These are phyloP conservation scores for Lithobates pipiens DNA, from an alignment of 2,797 vertebrate genomes.

Conservation along the genomic window DNA sequence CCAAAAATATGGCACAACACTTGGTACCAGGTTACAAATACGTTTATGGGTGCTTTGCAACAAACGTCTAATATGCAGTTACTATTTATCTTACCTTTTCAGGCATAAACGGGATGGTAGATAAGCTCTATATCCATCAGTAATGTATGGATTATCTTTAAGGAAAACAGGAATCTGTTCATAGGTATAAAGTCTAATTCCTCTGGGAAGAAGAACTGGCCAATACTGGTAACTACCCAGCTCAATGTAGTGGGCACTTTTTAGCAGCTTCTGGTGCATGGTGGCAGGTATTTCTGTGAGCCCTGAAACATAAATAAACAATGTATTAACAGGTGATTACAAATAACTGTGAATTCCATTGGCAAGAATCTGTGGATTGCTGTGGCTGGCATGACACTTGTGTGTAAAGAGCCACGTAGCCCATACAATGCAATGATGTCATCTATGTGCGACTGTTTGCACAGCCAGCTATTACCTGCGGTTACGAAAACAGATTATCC, in stretches of 20 bases:
- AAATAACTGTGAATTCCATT: too few species aligned
- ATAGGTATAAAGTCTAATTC: conserved; percentile 93
- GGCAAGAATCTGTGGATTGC: too few species aligned
- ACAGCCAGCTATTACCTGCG: too few species aligned
- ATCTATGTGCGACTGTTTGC: too few species aligned
- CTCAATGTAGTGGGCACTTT: conserved; percentile 91
- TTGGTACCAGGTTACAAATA: too few species aligned
- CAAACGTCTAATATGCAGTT: background rate
- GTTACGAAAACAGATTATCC: too few species aligned
- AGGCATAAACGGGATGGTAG: conserved; percentile 92
- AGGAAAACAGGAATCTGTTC: conserved; percentile 93
- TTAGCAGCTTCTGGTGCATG: conserved; percentile 90
- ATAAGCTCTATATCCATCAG: conserved; percentile 95
- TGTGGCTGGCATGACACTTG: too few species aligned
- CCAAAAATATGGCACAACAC: too few species aligned
- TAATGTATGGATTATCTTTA: conserved; percentile 96
- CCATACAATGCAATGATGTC: too few species aligned
- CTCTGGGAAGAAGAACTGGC: conserved; percentile 93
- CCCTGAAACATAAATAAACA: background rate
- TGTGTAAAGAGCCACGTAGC: too few species aligned
- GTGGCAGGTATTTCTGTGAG: conserved; percentile 57
- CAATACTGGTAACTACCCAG: conserved; percentile 94
- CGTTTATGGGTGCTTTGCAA: too few species aligned
- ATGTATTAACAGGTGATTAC: background rate
- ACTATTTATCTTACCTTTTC: conserved; percentile 81